Base-by-base conservation (phyloP, 2,113 vertebrate genomes). In the Heptranchias perlo region DNA sequence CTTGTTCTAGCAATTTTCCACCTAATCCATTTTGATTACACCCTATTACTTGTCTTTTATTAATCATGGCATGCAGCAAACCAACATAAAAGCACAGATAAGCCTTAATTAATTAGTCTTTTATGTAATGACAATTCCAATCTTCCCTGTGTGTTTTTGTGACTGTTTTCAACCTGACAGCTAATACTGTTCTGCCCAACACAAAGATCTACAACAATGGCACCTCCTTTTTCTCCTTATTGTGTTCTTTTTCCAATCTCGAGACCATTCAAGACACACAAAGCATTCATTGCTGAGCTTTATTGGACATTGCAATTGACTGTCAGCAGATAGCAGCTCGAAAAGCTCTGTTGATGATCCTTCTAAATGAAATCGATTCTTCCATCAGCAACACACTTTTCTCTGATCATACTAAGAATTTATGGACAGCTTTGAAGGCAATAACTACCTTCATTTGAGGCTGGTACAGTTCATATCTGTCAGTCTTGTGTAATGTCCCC, bases 341-440 rank as follows among this genome's bases (percentile, higher is more conserved):
- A 97, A 97, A 67, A 93, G 96, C 95, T 94, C 58, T 13, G 65
- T 95, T 97, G 96, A 97, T 95, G 64, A 95, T 64, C 39, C 25
- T 35, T 49, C 47, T 97, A 96, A 97, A 97, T 97, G 86, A 97
- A 97, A 97, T 97, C 96, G 96, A 97, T 97, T 97, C 96, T 2
- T 47, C 96, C 95, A 96, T 97, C 97, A 96, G 25, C 10, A 96
- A 97, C 96, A 96, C 96, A 96, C 96, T 87, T 96, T 96, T 96
- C 64, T 95, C 69, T 95, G 96, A 96, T 97, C 91, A 67, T 94
- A 54, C 96, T 65, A 35, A 96, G 95, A 69, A 96, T 97, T 97
- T 97, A 97, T 96, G 86, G 92, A 58, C 31, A 96, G 96, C 96
- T 96, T 54, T 97, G 96, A 96, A 92, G 58, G 96, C 95, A 96